Conservation (phyloP, 2,113 vertebrate genomes). For the Oenanthe oenanthe region DNA sequence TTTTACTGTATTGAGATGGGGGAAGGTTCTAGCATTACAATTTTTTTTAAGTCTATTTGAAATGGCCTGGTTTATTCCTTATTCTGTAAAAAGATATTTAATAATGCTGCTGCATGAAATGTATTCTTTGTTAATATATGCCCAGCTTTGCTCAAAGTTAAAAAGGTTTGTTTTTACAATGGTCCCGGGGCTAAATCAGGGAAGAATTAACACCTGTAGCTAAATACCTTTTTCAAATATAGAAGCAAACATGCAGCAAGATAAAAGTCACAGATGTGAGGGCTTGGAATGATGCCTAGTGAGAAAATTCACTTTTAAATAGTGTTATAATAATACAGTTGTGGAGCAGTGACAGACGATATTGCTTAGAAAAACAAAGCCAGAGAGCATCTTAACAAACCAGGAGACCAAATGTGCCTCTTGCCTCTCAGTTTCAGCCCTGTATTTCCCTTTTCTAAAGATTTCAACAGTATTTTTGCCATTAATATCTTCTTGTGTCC, state of each 20-base stretch:
- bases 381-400: not conserved
- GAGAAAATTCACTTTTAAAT: constrained; percentile 40
- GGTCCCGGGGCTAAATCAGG: constrained; percentile 54
- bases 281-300: constrained; percentile 62
- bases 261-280: constrained; percentile 70
- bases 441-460: not conserved
- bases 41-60: not conserved
- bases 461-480: not conserved
- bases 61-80: not conserved
- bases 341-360: not conserved
- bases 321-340: not conserved
- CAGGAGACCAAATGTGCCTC: not conserved
- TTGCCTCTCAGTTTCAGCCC: not conserved
- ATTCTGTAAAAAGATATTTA: constrained; percentile 4
- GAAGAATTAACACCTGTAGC: constrained; percentile 70
- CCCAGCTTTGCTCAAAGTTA: constrained; percentile 53
- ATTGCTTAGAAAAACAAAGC: not conserved
- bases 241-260: constrained; percentile 60
- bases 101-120: not conserved
- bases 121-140: constrained; percentile 36
- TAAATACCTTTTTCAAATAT: constrained; percentile 65
- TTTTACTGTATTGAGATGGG: not conserved
- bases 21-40: not conserved
- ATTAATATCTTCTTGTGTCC: not conserved
- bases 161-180: constrained; percentile 59